Evolutionary conservation across 2,888 invertebrate genomes (phyloP), one percentile per base, ranked within the genome.

Genomic region (Cryptus armator): DNA sequence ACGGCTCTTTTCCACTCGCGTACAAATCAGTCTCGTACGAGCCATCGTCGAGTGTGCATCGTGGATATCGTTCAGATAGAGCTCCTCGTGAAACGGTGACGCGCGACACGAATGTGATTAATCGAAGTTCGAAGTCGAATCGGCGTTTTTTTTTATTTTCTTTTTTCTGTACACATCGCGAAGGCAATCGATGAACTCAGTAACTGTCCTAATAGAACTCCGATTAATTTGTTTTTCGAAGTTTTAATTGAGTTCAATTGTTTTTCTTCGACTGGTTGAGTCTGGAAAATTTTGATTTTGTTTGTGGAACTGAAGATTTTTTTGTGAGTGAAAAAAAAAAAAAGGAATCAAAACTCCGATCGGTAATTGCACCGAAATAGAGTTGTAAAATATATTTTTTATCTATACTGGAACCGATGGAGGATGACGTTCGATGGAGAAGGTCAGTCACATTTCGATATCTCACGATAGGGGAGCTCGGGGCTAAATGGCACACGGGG

Each of bases 401-500:
- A 51, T 66, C 48, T 56, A 53, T 46, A 67, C 44, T 14, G 78
- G 70, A 77, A 71, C 68, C 84, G 81, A 91, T 91, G 91, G 91
- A 88, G 89, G 87, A 91, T 90, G 91, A 91, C 86, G 91, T 91
- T 88, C 89, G 91, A 86, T 91, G 91, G 90, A 89, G 87, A 84
- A 90, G 91, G 91, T 91, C 88, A 86, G 82, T 84, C 51, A 29
- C 44, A n/a, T 32, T 29, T 68, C 24, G 1, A 64, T 29, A 14
- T 14, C 37, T 37, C 37, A 9, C 0, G 37, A 37, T 37, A 37
- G 24, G 24, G 24, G 1, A 37, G 9, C 2, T 7, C 37, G 37
- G 37, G 37, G 37, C 37, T 5, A 37, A 37, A 37, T 37, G 9
- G 37, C 37, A 37, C 37, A 37, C 5, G 37, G 37, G 0, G 9